Base-by-base conservation (phyloP, 2,888 invertebrate genomes). In the Yponomeuta sedellus region DNA sequence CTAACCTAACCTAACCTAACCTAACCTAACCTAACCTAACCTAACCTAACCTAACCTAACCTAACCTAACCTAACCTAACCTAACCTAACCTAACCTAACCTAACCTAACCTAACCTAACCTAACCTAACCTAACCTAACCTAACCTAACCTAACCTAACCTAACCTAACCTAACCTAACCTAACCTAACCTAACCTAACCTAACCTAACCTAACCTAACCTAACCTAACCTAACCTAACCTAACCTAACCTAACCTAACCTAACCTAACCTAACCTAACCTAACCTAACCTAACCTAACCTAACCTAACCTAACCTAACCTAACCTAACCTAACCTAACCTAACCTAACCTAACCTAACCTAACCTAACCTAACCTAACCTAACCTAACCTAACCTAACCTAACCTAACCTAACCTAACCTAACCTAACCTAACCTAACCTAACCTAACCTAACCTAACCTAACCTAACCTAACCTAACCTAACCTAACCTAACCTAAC, bases 71-170 rank as follows among this genome's bases (percentile, higher is more conserved):
- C 64, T 64, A 67, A 64, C 67, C 66, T 67, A 68, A 66, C 66
- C 65, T 67, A 67, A 66, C 66, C 67, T 69, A 68, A 68, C 66
- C 66, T 68, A 66, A 66, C 25, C 62, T 65, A 61, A 62, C 62
- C 62, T 62, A 62, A 62, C 62, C 2, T n/a, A n/a, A n/a, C n/a
- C n/a, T n/a, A 63, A 67, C 64, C 65, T 68, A 67, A 68, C 67
- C 66, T 67, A 67, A 66, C 67, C 64, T 57, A 67, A 63, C 66
- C 66, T 66, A 64, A 66, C 65, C 64, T 62, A 69, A 66, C 67
- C 66, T 64, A 66, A 67, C 69, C 67, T 69, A 69, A 39, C 57
- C 65, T 64, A 58, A 57, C 59, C 56, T 22, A 67, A 39, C 56
- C 40, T 67, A 22, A 59, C 44, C 57, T 64, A 40, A 56, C 58